These are phyloP conservation scores for Petaurus breviceps DNA, from an alignment of 2,113 vertebrate genomes.

Conservation along the genomic window DNA sequence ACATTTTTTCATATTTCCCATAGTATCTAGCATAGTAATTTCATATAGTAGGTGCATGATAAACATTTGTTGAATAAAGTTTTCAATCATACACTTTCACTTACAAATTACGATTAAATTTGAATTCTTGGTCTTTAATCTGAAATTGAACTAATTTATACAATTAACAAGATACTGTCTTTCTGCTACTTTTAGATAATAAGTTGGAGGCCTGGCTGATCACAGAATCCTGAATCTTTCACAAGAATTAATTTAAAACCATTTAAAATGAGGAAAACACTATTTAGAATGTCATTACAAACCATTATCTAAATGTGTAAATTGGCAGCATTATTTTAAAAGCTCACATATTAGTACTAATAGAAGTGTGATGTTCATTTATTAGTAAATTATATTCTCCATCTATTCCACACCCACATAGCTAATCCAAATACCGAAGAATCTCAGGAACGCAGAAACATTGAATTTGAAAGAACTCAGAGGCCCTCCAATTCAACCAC, in stretches of 20 bases:
- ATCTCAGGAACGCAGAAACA: neutral
- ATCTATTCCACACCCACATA: neutral
- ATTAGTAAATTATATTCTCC: neutral
- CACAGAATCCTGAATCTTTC: neutral
- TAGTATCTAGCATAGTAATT: neutral
- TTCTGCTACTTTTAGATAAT: neutral
- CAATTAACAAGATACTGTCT: neutral
- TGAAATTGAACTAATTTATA: neutral
- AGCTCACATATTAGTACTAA: neutral
- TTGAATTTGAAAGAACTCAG: neutral
- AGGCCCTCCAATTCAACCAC: neutral
- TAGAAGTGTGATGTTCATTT: constrained; percentile 11
- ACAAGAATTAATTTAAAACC: neutral
- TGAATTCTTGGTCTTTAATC: neutral
- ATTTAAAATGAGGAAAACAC: constrained; percentile 25
- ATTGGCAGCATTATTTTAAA: constrained; percentile 42
- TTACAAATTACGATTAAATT: neutral
- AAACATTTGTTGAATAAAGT: neutral
- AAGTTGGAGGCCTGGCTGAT: neutral
- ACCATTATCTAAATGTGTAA: neutral
- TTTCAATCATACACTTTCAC: neutral
- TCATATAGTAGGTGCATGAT: neutral
- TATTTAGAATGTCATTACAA: neutral
- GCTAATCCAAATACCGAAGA: neutral
- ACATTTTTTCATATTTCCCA: neutral